Base-by-base conservation (phyloP, 2,888 invertebrate genomes). In the Melitaea athalia region DNA sequence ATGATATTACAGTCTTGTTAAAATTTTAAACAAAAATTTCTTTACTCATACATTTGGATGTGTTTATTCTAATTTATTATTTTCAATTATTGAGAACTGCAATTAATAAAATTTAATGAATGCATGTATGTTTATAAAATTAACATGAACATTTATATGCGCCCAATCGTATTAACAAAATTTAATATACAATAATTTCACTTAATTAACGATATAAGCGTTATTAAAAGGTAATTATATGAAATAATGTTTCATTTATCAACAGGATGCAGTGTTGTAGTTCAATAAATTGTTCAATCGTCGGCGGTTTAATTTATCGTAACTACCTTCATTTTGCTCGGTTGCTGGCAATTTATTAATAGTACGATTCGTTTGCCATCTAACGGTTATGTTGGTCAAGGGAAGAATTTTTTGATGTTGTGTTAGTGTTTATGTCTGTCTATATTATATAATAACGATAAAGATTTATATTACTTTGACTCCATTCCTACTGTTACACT, bases 331-430 rank as follows among this genome's bases (percentile, higher is more conserved):
- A 59, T 68, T 68, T 63, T 38, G 38, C 8, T 38, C 49, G 42
- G 42, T 57, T 43, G 45, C 43, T 15, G 45, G 63, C 67, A 68
- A 68, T 68, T 68, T 63, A 68, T 63, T 52, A 61, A 66, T 66
- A 14, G 11, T 43, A 17, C 12, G n/a, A 45, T 59, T 17, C 24
- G 8, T 24, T 5, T 52, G 52, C 52, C 11, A 12, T 8, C 6
- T 10, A 10, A 17, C 24, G 17, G 31, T 52, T 52, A 52, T 12
- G 12, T 52, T 12, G 17, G 52, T 52, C 52, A 5, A 24, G 17
- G 52, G 24, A 52, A 24, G 17, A 12, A 3, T 17, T 5, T 52
- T 6, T 17, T 7, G 4, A 7, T 50, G 7, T 15, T 50, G 3
- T 50, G 1, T 15, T 15, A 17, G 3, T 50, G 1, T 15, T 15